Evolutionary conservation across 2,888 invertebrate species (phyloP), one percentile per base, ranked within the genome.

Genomic region (Archaeoteleia sp.): DNA sequence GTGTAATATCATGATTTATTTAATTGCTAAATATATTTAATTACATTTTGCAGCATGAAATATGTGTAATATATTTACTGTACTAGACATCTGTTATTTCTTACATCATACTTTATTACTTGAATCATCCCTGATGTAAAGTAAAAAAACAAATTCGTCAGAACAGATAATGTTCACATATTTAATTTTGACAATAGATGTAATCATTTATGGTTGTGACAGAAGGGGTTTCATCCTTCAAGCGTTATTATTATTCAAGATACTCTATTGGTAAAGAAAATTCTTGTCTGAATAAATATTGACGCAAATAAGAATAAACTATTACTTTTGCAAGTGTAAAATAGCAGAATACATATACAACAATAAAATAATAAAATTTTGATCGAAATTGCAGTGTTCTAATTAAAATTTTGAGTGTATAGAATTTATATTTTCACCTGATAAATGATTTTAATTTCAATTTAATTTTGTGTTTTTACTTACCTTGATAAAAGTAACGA

Each of bases 401-500:
- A 3, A 2, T 32, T 32, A 23, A 2, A 5, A 27, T 27, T 25
- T 10, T n/a, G 14, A 37, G 27, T 8, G 1, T 13, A 1, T 14
- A 3, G n/a, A n/a, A n/a, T n/a, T n/a, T n/a, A n/a, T n/a, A n/a
- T n/a, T n/a, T n/a, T n/a, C n/a, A n/a, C n/a, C n/a, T n/a, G n/a
- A n/a, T n/a, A n/a, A n/a, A n/a, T n/a, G n/a, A n/a, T n/a, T n/a
- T n/a, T n/a, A n/a, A n/a, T n/a, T n/a, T n/a, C n/a, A n/a, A n/a
- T n/a, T n/a, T n/a, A n/a, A n/a, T n/a, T n/a, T n/a, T n/a, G n/a
- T n/a, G 32, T 25, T 46, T 10, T 20, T 48, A 65, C 55, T 54
- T 78, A 84, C 84, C 84, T 83, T 25, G 85, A 83, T 27, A 85
- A 71, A 58, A 84, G 78, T 53, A 85, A 72, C 42, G 84, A 80